Conservation (phyloP, 2,113 vertebrate species). For the Dasyornis broadbenti region DNA sequence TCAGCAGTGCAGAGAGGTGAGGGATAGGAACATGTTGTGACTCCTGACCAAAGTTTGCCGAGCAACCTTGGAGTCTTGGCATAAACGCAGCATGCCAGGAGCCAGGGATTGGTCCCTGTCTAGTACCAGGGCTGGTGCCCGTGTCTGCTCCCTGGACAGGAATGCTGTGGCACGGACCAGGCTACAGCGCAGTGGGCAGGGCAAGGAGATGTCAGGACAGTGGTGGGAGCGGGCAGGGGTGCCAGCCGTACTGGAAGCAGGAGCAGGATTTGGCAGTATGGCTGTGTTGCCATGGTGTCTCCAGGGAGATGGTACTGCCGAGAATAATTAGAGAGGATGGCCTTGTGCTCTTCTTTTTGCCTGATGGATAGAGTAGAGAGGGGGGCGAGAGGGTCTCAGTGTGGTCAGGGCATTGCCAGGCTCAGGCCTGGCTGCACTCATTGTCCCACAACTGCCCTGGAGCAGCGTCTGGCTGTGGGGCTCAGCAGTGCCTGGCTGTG, state of each 20-base stretch:
- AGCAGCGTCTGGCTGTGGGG: background rate
- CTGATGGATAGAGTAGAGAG: background rate
- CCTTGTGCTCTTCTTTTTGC: conserved; percentile 41
- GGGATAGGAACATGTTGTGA: background rate
- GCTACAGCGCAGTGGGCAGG: background rate
- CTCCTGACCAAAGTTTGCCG: conserved; percentile 18
- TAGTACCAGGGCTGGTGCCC: background rate
- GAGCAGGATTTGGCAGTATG: conserved; percentile 65
- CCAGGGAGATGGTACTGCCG: conserved; percentile 79
- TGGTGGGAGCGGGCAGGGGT: background rate
- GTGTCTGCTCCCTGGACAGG: background rate
- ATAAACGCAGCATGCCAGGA: background rate
- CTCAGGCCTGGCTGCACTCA: background rate
- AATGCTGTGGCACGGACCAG: background rate
- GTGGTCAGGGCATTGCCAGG: background rate
- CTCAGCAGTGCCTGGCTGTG: rapidly evolving
- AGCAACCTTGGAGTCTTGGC: background rate
- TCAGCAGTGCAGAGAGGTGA: conserved; percentile 91
- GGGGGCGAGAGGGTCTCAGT: background rate
- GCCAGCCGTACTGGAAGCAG: background rate
- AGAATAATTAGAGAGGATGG: conserved; percentile 83
- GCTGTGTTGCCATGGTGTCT: conserved; percentile 89
- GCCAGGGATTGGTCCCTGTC: background rate
- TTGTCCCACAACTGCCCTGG: rapidly evolving
- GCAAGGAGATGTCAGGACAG: background rate